phyloP scores from a whole-genome alignment of 2,888 invertebrate species.

The Dilophus febrilis region DNA sequence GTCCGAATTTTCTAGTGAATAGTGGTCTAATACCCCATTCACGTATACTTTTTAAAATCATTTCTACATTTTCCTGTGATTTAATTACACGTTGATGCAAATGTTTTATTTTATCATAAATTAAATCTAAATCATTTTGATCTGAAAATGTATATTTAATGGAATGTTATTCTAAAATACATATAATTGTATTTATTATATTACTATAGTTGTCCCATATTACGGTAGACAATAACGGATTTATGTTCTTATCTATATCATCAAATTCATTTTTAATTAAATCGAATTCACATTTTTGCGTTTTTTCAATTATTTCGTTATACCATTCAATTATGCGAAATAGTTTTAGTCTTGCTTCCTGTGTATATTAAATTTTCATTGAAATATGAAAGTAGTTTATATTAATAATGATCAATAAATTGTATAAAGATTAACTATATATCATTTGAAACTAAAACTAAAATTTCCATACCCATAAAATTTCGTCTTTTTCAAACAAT shows the following conservation, averaged over 20 bases:
- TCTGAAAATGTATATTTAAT: slow-evolving; percentile 24
- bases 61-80: slow-evolving; percentile 47
- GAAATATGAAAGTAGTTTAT: no score
- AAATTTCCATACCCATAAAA: slow-evolving; percentile 33
- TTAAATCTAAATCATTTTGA: slow-evolving; percentile 49
- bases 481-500: slow-evolving; percentile 47
- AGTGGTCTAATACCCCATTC: slow-evolving; percentile 60
- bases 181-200: slow-evolving; percentile 1
- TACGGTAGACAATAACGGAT: neutral
- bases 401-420: no score
- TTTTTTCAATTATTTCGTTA: slow-evolving; percentile 58
- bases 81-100: slow-evolving; percentile 49
- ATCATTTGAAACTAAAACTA: neutral
- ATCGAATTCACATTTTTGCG: slow-evolving; percentile 58
- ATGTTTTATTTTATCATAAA: slow-evolving; percentile 49
- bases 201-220: neutral
- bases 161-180: slow-evolving; percentile 5
- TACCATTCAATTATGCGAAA: slow-evolving; percentile 62
- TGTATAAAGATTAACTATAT: neutral
- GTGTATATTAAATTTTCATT: neutral
- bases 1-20: slow-evolving; percentile 53
- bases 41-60: slow-evolving; percentile 38
- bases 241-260: slow-evolving; percentile 15
- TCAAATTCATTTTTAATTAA: slow-evolving; percentile 59
- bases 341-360: slow-evolving; percentile 38